A percentile compares a stretch with the other conserved stretches of the same genome.
Evolutionary conservation across 2,888 invertebrate genomes (phyloP).

Genomic region (Ephialtes manifestator): DNA sequence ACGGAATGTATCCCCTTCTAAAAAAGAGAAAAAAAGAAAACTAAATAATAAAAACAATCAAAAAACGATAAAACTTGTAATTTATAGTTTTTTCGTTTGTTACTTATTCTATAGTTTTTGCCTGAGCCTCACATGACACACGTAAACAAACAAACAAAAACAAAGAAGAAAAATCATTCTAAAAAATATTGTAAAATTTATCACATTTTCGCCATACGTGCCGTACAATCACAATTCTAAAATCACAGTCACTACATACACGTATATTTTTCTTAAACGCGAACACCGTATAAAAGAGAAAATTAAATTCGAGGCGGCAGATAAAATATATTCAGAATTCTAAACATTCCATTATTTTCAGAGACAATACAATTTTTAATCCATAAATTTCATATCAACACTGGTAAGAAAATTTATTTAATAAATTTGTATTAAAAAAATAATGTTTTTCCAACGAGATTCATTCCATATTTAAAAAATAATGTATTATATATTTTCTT

Average conservation of each 20-base stretch:
- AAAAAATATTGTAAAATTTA: background rate
- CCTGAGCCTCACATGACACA: background rate
- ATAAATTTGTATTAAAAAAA: no score
- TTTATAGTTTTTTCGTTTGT: background rate
- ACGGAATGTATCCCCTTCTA: background rate
- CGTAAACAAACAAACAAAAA: background rate
- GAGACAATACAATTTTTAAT: no score
- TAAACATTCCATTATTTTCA: no score
- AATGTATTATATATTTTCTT: no score
- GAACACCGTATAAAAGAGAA: background rate
- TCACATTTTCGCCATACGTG: constrained; percentile 51
- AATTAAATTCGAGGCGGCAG: background rate
- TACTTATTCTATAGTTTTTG: background rate
- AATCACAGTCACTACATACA: constrained; percentile 50
- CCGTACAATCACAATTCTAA: constrained; percentile 58
- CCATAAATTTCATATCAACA: no score
- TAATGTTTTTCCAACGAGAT: no score
- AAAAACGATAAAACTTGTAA: constrained; percentile 1
- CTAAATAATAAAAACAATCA: background rate
- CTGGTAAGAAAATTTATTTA: no score
- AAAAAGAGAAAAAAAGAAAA: no score
- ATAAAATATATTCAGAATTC: no score
- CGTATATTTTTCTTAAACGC: constrained; percentile 54
- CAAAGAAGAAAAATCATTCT: background rate
- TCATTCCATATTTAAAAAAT: no score